These are phyloP conservation scores for Bilobella aurantiaca DNA, from an alignment of 1,140 invertebrate genomes.

Conservation along the genomic window DNA sequence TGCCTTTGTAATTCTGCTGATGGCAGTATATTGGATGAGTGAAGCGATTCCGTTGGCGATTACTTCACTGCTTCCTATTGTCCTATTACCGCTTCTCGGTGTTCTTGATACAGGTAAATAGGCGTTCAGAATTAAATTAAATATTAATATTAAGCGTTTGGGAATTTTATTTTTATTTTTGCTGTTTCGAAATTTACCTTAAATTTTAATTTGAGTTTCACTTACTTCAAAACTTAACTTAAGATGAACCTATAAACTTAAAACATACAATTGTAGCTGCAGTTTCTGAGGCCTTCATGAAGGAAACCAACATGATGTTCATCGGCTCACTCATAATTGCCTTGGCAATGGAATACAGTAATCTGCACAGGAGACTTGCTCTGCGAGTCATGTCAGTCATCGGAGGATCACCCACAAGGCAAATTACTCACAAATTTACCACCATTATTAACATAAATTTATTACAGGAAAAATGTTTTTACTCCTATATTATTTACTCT, in stretches of 20 bases:
- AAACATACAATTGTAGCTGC: too few species aligned
- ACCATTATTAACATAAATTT: too few species aligned
- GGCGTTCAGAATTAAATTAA: background rate
- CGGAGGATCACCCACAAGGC: conserved; percentile 38
- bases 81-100: conserved; percentile 67
- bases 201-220: background rate
- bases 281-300: conserved; percentile 19
- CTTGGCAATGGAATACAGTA: conserved; percentile 42
- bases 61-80: conserved; percentile 69
- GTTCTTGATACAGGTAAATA: conserved; percentile 49
- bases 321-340: conserved; percentile 47
- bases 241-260: too few species aligned
- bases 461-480: background rate
- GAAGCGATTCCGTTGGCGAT: conserved; percentile 69
- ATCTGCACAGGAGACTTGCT: conserved; percentile 42
- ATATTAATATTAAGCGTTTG: background rate
- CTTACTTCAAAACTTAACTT: too few species aligned
- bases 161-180: background rate
- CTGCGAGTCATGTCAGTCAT: conserved; percentile 39
- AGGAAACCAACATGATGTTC: conserved; percentile 47
- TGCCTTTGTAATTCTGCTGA: conserved; percentile 64
- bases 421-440: too few species aligned
- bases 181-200: background rate
- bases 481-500: conserved; percentile 6
- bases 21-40: conserved; percentile 75